These are phyloP conservation scores for Rhamphomyia laevipes DNA, from an alignment of 2,888 invertebrate genomes.

Conservation along the genomic window DNA sequence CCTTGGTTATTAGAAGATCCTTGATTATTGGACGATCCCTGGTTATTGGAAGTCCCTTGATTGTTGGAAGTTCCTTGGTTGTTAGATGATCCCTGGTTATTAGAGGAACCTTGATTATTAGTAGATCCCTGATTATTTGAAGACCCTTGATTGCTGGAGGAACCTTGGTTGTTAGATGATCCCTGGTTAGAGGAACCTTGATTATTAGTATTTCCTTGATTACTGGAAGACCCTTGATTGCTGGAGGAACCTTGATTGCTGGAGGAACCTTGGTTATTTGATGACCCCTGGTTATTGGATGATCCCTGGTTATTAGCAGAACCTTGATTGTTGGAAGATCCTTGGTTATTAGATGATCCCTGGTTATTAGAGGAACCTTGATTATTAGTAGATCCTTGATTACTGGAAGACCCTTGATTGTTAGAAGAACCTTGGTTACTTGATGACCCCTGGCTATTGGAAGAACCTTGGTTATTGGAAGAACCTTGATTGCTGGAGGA, in stretches of 20 bases:
- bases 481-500: constrained; percentile 14
- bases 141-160: constrained; percentile 9
- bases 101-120: constrained; percentile 9
- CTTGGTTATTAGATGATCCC: constrained; percentile 6
- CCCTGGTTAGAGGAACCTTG: constrained; percentile 5
- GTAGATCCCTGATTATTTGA: constrained; percentile 8
- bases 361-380: neutral
- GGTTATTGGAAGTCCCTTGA: constrained; percentile 8
- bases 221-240: constrained; percentile 12
- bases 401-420: neutral
- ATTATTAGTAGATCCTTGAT: constrained; percentile 1
- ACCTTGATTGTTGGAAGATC: constrained; percentile 16
- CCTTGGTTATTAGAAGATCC: constrained; percentile 11
- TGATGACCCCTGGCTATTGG: constrained; percentile 11
- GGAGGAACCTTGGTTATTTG: constrained; percentile 12
- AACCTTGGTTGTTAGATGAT: constrained; percentile 7
- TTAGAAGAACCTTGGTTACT: constrained; percentile 11
- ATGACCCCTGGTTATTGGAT: constrained; percentile 4
- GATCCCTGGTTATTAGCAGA: constrained; percentile 13
- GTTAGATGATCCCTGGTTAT: constrained; percentile 12
- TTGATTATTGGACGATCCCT: constrained; percentile 11
- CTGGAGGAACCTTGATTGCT: constrained; percentile 9
- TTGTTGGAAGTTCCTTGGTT: constrained; percentile 13
- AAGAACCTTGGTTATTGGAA: constrained; percentile 9
- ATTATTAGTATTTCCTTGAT: constrained; percentile 9